Evolutionary conservation across 2,797 vertebrate genomes (phyloP).

Genomic region (Adelosebastes latens): DNA sequence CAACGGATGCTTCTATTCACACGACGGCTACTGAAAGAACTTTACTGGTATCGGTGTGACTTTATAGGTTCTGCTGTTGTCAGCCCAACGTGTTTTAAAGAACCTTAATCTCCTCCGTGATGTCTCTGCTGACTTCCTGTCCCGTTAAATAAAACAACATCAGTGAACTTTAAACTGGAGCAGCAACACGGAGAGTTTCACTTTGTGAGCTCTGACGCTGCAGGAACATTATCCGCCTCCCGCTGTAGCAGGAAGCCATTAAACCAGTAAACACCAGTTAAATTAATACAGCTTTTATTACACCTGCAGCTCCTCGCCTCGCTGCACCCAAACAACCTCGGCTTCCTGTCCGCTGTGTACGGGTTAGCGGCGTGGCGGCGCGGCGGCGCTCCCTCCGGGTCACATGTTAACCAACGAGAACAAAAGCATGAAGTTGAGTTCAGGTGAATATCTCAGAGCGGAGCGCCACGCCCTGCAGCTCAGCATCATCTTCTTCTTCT

Average conservation of each 20-base stretch:
- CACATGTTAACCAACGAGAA: slow-evolving; percentile 31
- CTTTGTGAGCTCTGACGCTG: not conserved
- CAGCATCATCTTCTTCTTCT: slow-evolving; percentile 45
- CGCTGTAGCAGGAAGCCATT: slow-evolving; percentile 10
- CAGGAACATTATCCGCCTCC: not conserved
- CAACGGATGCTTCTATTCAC: too few relatives aligned
- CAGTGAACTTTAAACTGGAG: not conserved
- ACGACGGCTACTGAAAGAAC: too few relatives aligned
- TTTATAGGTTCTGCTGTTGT: too few relatives aligned
- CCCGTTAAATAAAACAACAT: too few relatives aligned
- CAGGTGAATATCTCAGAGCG: slow-evolving; percentile 65
- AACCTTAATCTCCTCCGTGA: too few relatives aligned
- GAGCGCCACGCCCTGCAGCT: slow-evolving; percentile 26
- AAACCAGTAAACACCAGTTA: slow-evolving; percentile 40
- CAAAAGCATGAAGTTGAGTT: slow-evolving; percentile 37
- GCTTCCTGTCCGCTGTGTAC: not conserved
- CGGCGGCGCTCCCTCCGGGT: slow-evolving; percentile 26
- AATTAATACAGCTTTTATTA: slow-evolving; percentile 37
- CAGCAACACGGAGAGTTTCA: not conserved
- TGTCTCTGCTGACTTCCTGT: too few relatives aligned
- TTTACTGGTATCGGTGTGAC: too few relatives aligned
- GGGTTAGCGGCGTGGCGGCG: slow-evolving; percentile 37
- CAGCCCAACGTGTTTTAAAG: too few relatives aligned
- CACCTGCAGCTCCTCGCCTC: slow-evolving; percentile 27
- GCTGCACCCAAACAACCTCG: not conserved